Base-by-base conservation (phyloP, 2,888 invertebrate species). In the Schizotus pectinicornis region DNA sequence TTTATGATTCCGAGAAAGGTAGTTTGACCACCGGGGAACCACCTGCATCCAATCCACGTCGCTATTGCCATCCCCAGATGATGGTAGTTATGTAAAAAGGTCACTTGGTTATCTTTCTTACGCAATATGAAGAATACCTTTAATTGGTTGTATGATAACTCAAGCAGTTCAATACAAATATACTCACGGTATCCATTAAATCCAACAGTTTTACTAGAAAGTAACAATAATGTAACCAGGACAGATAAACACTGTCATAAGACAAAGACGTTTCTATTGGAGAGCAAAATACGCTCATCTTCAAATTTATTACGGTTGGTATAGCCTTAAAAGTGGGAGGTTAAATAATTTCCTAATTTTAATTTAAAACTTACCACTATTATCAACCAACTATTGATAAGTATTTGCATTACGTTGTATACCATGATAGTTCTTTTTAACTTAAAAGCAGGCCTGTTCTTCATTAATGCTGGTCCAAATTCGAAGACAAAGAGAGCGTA, bases 41-140 rank as follows among this genome's bases (percentile, higher is more conserved):
- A 87, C 77, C 86, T 88, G 2, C 77, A 72, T 5, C 79, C 83
- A 9, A 77, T 76, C 86, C 89, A 91, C 59, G 82, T 80, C 0
- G 86, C 83, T n/a, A 86, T 46, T 0, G 88, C 85, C 91, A 93
- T 92, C 1, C 91, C 89, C 0, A 86, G 82, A 73, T 93, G 92
- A 76, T 93, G 92, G 71, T 92, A 91, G 3, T 92, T 85, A 72
- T 93, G 92, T 32, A 93, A 83, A 71, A 91, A 91, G 1, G 91
- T 84, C 14, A 92, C 84, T 80, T 92, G 92, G 57, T 85, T 87
- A 64, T 88, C 84, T 71, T 91, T 91, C 77, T 92, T 92, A 57
- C 92, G 82, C 66, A 92, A 78, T 12, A 90, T 85, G 75, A 92
- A 92, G 80, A 92, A 92, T 53, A 89, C 77, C 78, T 84, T 41